Conservation (phyloP, 1,140 invertebrate genomes). For the Aphis gossypii region DNA sequence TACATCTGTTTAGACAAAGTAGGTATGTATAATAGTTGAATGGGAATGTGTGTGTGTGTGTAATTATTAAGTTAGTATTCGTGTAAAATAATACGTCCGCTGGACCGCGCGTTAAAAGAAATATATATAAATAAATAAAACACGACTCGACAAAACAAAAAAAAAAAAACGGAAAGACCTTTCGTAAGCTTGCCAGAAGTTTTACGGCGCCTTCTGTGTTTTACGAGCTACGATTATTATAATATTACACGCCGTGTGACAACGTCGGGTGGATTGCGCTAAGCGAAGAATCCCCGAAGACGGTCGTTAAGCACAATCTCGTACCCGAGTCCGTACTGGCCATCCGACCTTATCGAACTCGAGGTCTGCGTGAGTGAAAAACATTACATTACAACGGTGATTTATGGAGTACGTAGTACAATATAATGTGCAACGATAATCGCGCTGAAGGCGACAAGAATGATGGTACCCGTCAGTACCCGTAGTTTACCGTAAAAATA, state of each 20-base stretch:
- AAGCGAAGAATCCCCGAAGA: not conserved
- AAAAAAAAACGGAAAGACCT: not conserved
- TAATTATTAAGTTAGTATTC: not conserved
- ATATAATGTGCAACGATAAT: not conserved
- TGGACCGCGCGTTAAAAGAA: not conserved
- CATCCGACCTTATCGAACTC: not conserved
- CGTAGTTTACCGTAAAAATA: not conserved
- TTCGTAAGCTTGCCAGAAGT: not conserved
- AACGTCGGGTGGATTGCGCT: not conserved
- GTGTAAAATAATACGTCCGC: not conserved
- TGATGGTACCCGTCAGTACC: not conserved
- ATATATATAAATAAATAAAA: constrained; percentile 6
- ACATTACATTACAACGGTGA: not conserved
- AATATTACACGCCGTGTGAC: not conserved
- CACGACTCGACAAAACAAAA: not conserved
- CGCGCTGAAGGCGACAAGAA: not conserved
- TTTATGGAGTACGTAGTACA: not conserved
- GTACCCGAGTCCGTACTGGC: not conserved
- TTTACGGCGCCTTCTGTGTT: not conserved
- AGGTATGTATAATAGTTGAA: too few relatives aligned
- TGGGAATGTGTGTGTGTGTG: not conserved
- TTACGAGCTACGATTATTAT: not conserved
- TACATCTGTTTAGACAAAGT: too few relatives aligned
- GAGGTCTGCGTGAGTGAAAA: not conserved
- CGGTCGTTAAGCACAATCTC: not conserved